A percentile compares a stretch with the other conserved stretches of the same genome.
Conservation (phyloP, 53 echinoderm and acorn worm genomes). For the Stichopus horrens region DNA sequence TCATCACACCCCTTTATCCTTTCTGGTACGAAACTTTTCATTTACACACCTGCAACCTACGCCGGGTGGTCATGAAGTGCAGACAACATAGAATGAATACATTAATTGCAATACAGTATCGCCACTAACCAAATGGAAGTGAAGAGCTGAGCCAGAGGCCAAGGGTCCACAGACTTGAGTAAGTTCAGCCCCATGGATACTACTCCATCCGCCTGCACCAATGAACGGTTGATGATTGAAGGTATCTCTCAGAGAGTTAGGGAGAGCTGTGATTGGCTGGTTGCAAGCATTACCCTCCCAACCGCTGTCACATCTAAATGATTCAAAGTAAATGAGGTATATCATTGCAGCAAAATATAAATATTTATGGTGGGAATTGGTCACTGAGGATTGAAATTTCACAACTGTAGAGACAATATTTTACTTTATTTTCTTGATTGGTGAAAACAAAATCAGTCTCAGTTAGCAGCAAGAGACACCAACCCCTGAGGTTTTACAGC, state of each 20-base stretch:
- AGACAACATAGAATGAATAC: neutral
- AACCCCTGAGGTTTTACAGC: too few species aligned
- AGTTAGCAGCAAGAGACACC: too few species aligned
- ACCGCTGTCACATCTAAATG: conserved; percentile 75
- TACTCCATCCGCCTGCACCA: conserved; percentile 59
- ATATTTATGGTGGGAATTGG: neutral
- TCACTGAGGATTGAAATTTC: neutral
- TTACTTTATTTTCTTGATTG: too few species aligned
- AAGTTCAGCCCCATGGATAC: conserved; percentile 69
- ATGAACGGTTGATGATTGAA: conserved; percentile 59
- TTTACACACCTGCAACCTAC: too few species aligned
- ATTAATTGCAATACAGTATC: neutral
- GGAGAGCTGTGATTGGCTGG: conserved; percentile 56
- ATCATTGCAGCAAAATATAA: neutral
- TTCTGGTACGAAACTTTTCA: too few species aligned
- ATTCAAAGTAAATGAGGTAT: neutral
- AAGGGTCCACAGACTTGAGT: conserved; percentile 76
- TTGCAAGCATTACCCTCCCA: conserved; percentile 78
- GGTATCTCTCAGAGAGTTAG: conserved; percentile 73
- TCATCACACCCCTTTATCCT: too few species aligned
- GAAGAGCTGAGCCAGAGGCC: conserved; percentile 78
- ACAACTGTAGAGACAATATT: neutral
- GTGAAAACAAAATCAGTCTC: too few species aligned
- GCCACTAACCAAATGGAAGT: conserved; percentile 73
- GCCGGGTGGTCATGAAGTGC: too few species aligned